A percentile compares a stretch with the other conserved stretches of the same genome.
These are phyloP conservation scores for Gymnogyps californianus DNA, from an alignment of 2,113 vertebrate genomes.

Conservation along the genomic window DNA sequence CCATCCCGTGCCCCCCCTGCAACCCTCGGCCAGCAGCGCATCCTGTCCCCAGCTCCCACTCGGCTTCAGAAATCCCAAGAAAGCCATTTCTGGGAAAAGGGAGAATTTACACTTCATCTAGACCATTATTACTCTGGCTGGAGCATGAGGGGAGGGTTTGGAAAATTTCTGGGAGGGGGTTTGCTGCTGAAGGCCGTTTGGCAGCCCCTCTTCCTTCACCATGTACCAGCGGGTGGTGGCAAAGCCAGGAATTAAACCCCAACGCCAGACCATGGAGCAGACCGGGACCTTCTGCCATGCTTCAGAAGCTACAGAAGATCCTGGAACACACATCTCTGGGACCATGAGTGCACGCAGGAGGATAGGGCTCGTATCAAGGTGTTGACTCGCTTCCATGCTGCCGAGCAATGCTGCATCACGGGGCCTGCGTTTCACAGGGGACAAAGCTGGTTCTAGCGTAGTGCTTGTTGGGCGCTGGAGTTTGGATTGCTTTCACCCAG, in stretches of 20 bases:
- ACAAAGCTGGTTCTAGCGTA: accelerated
- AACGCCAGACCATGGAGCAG: background rate
- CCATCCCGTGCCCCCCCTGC: accelerated
- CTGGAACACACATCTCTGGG: too few species aligned
- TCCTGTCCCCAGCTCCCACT: background rate
- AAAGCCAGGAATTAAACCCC: background rate
- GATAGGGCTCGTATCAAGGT: background rate
- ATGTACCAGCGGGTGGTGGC: background rate
- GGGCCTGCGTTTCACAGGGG: too few species aligned
- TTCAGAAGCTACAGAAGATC: background rate
- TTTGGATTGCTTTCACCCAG: background rate
- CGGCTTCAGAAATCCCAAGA: background rate
- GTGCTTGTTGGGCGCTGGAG: too few species aligned
- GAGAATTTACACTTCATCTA: background rate
- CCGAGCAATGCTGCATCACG: too few species aligned
- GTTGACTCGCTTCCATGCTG: accelerated
- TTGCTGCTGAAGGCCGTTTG: background rate
- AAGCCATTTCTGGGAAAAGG: background rate
- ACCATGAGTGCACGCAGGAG: background rate
- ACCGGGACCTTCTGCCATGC: background rate
- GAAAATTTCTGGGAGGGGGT: background rate
- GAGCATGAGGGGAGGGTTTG: accelerated
- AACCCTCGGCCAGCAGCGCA: background rate
- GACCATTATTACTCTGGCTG: too few species aligned
- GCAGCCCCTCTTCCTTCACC: background rate